Evolutionary conservation across 92 coral and sea anemone species (phyloP), one percentile per base, ranked within the genome.

Genomic region (Siderastrea siderea): DNA sequence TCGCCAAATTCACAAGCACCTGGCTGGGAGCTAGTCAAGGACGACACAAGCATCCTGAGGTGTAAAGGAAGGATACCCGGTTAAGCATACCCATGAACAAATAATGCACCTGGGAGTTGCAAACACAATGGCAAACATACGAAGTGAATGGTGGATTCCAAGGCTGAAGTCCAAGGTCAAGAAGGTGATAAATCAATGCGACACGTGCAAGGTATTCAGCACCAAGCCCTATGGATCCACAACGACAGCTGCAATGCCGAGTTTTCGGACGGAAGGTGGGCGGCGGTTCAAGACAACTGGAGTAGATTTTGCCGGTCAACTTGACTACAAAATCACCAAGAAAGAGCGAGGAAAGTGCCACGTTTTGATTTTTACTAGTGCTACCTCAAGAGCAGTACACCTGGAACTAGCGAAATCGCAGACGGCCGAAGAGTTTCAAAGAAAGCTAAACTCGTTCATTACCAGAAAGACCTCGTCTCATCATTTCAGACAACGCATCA

Each of bases 271-370:
- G 6, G 91, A 87, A 69, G 85, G 26, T 4, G 88, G 91, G 78
- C 72, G 76, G 63, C 92, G 92, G 66, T 88, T 92, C 52, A 80
- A 84, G 67, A 83, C 83, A 13, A 91, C 94, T 12, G 91, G 94
- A 16, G 87, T 91, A 17, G 91, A 90, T 75, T 93, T 93, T 65
- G 92, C 96, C 8, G 92, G 94, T 44, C 94, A 93, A 5, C 75
- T 94, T n/a, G 79, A 74, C 50, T 94, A 88, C 90, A 94, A 88
- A 75, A 59, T 86, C 55, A 48, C 84, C 17, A 86, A 91, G 91
- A 82, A 81, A 14, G 91, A 91, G 79, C 72, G 64, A 77, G 94
- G 88, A 13, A 91, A 81, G 74, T 81, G 88, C 77, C 70, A 91
- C 84, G 66, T 86, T 14, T 45, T 91, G 83, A 81, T 91, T 11